Evolutionary conservation across 2,888 invertebrate genomes (phyloP), one percentile per base, ranked within the genome.

Genomic region (Spilarctia lutea): DNA sequence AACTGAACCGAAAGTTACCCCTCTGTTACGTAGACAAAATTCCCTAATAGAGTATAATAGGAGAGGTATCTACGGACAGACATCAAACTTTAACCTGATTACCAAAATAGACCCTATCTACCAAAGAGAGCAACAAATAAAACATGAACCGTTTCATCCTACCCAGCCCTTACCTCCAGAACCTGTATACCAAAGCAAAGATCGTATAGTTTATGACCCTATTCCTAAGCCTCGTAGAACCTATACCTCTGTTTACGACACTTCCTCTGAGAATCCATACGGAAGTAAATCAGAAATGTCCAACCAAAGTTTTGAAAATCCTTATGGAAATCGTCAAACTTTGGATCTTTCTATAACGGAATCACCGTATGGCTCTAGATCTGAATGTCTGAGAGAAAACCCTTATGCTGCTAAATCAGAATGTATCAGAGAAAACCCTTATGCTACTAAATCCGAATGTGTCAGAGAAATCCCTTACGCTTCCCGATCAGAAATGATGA

Each of bases 71-170:
- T 96, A 95, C 86, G 94, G 94, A 79, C 95, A 94, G 76, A 91
- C 91, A n/a, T 88, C 91, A 81, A 94, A 89, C 91, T 96, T 95
- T 91, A 96, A 96, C 88, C 92, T 96, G 94, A 96, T 96, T 85
- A 96, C 96, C 90, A 96, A 96, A 93, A 96, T 96, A 92, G 96
- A 96, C 85, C 96, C 96, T 67, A 94, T 96, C 85, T 96, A 96
- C 94, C 96, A 96, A 95, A 94, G 96, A 92, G 94, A 94, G 75
- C 94, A 94, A 79, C 95, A 96, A 89, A 91, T 89, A 75, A 95
- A 94, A 87, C 96, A 96, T 75, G 96, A 96, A 91, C 94, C 95
- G 33, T 96, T 96, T 88, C 94, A 94, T 81, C 96, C 96, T 70
- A 92, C 94, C 70, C 96, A 95, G 91, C 94, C 95, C 67, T 90